Evolutionary conservation across 2,113 vertebrate species (phyloP).

Genomic region (Todiramphus saurophagus): DNA sequence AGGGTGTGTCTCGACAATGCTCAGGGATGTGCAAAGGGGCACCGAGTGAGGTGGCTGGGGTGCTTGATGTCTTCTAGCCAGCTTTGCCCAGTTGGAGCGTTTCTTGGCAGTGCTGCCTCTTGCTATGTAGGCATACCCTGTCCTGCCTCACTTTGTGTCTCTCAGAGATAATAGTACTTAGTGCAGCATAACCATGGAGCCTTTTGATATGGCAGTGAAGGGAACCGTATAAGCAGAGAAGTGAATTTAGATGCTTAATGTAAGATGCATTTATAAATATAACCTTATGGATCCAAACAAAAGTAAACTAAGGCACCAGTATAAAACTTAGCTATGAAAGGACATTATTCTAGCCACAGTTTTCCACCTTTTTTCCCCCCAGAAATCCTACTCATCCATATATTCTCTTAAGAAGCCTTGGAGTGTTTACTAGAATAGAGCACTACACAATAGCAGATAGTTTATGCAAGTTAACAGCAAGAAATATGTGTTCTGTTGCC

Average conservation of each 20-base stretch:
- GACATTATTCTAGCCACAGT: neutral
- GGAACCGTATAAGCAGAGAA: neutral
- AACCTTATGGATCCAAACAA: neutral
- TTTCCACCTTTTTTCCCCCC: neutral
- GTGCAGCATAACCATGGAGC: neutral
- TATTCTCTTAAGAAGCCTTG: neutral
- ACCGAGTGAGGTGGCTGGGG: neutral
- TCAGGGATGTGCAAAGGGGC: neutral
- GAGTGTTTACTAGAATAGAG: neutral
- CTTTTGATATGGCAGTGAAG: neutral
- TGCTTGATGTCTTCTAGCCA: neutral
- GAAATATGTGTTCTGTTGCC: slow-evolving; percentile 10
- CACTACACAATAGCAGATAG: neutral
- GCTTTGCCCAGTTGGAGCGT: neutral
- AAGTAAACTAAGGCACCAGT: neutral
- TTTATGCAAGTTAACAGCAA: neutral
- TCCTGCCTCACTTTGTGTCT: neutral
- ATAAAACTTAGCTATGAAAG: neutral
- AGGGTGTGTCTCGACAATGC: neutral
- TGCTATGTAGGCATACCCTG: fast-evolving
- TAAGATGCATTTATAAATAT: neutral
- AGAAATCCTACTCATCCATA: neutral
- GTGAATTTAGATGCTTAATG: neutral
- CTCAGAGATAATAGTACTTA: neutral
- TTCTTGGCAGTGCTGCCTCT: neutral